These are phyloP conservation scores for Anodontia alba DNA, from an alignment of 2,888 invertebrate species.

Conservation along the genomic window DNA sequence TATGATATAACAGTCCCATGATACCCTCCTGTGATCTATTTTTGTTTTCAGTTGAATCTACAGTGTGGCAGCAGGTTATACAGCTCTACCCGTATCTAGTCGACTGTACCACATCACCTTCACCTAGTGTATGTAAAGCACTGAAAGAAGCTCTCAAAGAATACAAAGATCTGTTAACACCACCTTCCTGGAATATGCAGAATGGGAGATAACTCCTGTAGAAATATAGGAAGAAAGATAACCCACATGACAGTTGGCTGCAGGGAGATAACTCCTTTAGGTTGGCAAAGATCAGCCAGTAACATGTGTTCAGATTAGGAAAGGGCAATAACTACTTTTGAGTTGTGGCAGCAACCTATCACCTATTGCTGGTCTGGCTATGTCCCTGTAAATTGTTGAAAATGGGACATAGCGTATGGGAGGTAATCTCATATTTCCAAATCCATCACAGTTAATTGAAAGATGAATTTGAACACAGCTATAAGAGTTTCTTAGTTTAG, in stretches of 20 bases:
- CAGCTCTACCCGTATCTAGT: conserved; percentile 95
- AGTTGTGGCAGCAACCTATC: too few relatives aligned
- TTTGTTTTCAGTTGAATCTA: conserved; percentile 90
- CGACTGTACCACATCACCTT: conserved; percentile 92
- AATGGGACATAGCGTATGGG: too few relatives aligned
- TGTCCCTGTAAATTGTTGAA: too few relatives aligned
- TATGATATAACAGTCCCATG: too few relatives aligned
- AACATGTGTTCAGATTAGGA: too few relatives aligned
- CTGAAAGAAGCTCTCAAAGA: conserved; percentile 94
- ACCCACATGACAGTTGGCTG: neutral
- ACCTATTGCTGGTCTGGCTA: too few relatives aligned
- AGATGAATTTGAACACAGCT: too few relatives aligned
- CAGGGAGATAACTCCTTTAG: neutral
- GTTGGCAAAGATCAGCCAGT: neutral
- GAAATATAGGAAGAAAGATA: neutral
- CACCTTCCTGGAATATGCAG: conserved; percentile 62
- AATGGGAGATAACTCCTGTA: conserved; percentile 36
- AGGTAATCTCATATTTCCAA: too few relatives aligned
- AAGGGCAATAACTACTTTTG: too few relatives aligned
- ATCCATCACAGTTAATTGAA: too few relatives aligned
- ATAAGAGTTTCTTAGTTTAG: too few relatives aligned
- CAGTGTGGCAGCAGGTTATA: conserved; percentile 97
- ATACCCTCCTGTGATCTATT: too few relatives aligned
- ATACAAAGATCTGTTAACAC: conserved; percentile 87
- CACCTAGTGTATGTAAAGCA: conserved; percentile 92